Base-by-base conservation (phyloP, 2,113 vertebrate genomes). In the Scomber japonicus region DNA sequence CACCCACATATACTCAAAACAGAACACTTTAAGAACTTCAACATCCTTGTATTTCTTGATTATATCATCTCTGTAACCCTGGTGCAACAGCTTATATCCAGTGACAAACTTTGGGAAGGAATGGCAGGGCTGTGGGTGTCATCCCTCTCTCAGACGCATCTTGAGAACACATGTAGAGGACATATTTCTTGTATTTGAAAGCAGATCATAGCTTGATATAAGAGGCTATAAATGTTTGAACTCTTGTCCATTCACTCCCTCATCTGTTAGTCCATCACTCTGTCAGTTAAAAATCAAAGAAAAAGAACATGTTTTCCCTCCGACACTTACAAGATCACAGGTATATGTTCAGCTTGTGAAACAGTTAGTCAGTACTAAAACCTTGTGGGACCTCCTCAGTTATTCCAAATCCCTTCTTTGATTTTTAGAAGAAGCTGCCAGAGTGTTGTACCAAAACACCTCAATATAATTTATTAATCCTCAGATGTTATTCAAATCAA, bases 141-240 rank as follows among this genome's bases (percentile, higher is more conserved):
- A 63, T 79, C 77, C 30, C 19, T 73, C 66, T 68, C 78, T 70
- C 76, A 15, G 59, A 31, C 49, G 56, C 91, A 94, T 91, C 91
- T 92, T 92, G 88, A 89, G 48, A 24, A 73, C 91, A 91, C 80
- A 91, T 92, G 91, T 63, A 54, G 59, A 44, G 63, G 69, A 84
- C 81, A 83, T 83, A 64, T 75, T 83, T 87, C 21, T 82, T 75
- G 76, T 40, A 68, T 85, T 67, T 82, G 70, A 89, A 84, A 84
- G 81, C 44, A 0, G 77, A 86, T 85, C 78, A 76, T 71, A 79
- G 77, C 66, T 70, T 64, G 84, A 84, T 78, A 86, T 19, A 16
- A 70, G 30, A 57, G 69, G 74, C 68, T 30, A 45, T 84, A 86
- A 69, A 88, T 89, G 60, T 57, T 68, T 77, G 68, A 80, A 79